Percentiles rank a stretch among this genome's conserved stretches.
These are phyloP conservation scores for Microcebus griseorufus DNA, from an alignment of 2,113 vertebrate species.

Conservation along the genomic window DNA sequence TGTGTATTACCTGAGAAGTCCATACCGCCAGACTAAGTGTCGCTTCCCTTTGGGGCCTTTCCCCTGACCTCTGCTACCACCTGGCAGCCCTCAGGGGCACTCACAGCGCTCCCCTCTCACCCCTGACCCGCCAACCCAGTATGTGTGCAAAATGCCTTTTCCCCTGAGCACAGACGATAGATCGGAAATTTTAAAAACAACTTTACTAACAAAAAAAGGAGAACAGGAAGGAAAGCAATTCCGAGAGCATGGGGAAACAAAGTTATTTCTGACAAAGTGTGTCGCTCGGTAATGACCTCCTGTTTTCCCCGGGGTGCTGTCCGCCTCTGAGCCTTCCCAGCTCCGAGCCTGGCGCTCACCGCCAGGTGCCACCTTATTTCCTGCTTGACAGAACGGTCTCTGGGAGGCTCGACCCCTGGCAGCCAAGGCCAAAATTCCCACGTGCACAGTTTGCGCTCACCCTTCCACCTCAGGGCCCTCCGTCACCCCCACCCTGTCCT, in stretches of 20 bases:
- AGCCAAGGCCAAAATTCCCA: not conserved
- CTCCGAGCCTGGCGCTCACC: not conserved
- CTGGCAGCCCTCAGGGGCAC: not conserved
- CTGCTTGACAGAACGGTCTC: not conserved
- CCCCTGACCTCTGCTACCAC: not conserved
- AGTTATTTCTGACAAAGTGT: not conserved
- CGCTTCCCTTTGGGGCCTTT: not conserved
- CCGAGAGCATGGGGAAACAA: not conserved
- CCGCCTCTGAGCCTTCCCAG: not conserved
- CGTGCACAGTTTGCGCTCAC: not conserved
- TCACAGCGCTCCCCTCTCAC: too few species aligned
- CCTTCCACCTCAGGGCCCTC: not conserved
- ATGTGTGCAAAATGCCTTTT: slow-evolving; percentile 11
- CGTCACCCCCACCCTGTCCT: not conserved
- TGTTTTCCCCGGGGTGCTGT: not conserved
- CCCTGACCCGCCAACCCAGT: not conserved
- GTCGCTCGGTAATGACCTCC: not conserved
- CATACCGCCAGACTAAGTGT: not conserved
- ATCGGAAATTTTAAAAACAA: not conserved
- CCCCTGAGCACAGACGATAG: not conserved
- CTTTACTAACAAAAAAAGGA: not conserved
- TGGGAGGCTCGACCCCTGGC: not conserved
- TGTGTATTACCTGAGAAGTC: not conserved
- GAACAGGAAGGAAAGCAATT: not conserved
- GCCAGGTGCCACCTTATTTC: not conserved